These are phyloP conservation scores for Margarornis squamiger DNA, from an alignment of 2,797 vertebrate species.

Conservation along the genomic window DNA sequence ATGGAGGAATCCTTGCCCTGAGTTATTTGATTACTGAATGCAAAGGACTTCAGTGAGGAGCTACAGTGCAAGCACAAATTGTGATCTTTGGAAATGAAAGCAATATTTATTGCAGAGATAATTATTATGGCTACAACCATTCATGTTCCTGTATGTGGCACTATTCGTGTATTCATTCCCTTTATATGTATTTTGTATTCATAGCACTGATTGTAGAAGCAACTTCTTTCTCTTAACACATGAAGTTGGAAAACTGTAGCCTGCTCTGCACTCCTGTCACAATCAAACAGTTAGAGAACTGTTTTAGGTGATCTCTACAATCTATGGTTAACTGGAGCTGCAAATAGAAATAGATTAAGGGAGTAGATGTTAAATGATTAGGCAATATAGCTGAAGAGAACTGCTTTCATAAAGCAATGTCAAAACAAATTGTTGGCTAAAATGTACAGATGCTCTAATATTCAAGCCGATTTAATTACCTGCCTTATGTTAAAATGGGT, in stretches of 20 bases:
- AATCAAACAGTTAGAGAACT: not conserved
- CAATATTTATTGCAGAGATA: constrained; percentile 8
- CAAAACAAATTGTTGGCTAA: not conserved
- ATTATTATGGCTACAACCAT: not conserved
- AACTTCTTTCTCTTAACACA: not conserved
- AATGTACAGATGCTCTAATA: not conserved
- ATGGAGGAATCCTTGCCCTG: not conserved
- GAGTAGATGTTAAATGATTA: not conserved
- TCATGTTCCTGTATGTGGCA: not conserved
- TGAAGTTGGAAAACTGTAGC: not conserved
- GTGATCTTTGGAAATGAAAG: not conserved
- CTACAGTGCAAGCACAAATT: not conserved
- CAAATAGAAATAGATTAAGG: not conserved
- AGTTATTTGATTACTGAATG: not conserved
- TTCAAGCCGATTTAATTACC: not conserved
- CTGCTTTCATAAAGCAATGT: not conserved
- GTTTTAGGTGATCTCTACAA: not conserved
- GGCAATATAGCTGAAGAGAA: not conserved
- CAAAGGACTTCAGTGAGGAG: not conserved
- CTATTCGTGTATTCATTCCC: not conserved
- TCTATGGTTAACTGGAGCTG: not conserved
- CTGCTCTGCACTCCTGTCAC: not conserved
- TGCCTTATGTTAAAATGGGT: not conserved
- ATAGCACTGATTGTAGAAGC: not conserved
- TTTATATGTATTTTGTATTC: not conserved